Conservation (phyloP, 2,888 invertebrate genomes). For the Venustoraphidia nigricollis region DNA sequence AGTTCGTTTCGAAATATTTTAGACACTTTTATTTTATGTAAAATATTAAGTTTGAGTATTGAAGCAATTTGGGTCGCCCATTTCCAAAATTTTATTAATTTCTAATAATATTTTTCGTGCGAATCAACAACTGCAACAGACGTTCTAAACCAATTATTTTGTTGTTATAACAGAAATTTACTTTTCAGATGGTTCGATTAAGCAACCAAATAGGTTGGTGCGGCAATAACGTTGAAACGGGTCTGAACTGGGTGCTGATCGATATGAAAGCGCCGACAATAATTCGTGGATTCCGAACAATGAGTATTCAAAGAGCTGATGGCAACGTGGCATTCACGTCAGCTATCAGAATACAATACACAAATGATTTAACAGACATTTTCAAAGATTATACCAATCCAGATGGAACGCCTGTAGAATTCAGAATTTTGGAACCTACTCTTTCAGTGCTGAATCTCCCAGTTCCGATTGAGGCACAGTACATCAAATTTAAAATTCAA, state of each 20-base stretch:
- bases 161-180: slow-evolving; percentile 3
- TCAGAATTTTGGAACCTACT: slow-evolving; percentile 76
- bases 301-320: slow-evolving; percentile 70
- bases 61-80: too few relatives aligned
- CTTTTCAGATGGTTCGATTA: slow-evolving; percentile 58
- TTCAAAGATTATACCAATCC: slow-evolving; percentile 87
- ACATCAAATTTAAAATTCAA: slow-evolving; percentile 65
- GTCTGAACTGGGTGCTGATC: slow-evolving; percentile 75
- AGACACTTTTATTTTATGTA: too few relatives aligned
- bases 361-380: slow-evolving; percentile 74
- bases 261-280: slow-evolving; percentile 82
- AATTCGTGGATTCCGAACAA: slow-evolving; percentile 78
- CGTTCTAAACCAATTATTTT: background rate
- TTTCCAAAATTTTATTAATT: too few relatives aligned
- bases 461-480: slow-evolving; percentile 81
- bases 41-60: too few relatives aligned
- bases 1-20: too few relatives aligned
- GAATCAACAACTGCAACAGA: background rate
- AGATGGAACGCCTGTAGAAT: slow-evolving; percentile 85
- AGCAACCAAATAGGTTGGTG: slow-evolving; percentile 83
- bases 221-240: slow-evolving; percentile 70
- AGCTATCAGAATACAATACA: slow-evolving; percentile 76
- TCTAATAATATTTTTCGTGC: too few relatives aligned
- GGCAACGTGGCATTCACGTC: slow-evolving; percentile 79
- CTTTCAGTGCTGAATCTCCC: slow-evolving; percentile 83